Evolutionary conservation across 2,797 vertebrate species (phyloP), one percentile per base, ranked within the genome.

Genomic region (Acomys russatus): DNA sequence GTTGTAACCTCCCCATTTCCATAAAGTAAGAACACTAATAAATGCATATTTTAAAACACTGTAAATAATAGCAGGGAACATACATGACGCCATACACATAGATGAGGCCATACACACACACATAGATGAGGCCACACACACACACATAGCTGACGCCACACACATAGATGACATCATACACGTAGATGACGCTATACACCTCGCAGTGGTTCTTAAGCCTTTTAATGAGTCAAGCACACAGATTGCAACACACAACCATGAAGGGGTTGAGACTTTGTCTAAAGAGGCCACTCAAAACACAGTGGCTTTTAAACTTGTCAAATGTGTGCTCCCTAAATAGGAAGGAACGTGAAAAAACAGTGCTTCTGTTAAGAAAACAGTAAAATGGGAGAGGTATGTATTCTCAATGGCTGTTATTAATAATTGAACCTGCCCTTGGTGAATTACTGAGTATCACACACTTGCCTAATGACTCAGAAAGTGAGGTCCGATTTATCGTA

Each of bases 351-450:
- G 23, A 9, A 79, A 64, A 96, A 87, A 54, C 0, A 92, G 66
- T 15, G 6, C 6, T 77, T 82, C 1, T 56, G 35, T 68, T 28
- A 96, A 66, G 33, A 94, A 5, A 88, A 49, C 7, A 17, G 68
- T 70, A 71, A 96, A 92, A 90, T 74, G 87, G 71, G 18, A 66
- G 35, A 86, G 77, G 68, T 14, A 51, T 2, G 49, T 86, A 91
- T 78, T 92, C 87, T 73, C 80, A 56, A 79, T 38, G 61, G 61
- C 59, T 78, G 79, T 64, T 73, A 92, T 74, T 93, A 94, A 89
- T 85, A 92, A 92, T 17, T 84, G 61, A 89, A 88, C 54, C 78
- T 70, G 66, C 10, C 28, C 7, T 6, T 33, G 64, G 86, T 84
- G n/a, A 10, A 20, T 35, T 74, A 79, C 73, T 88, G 23, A 9